phyloP scores from a whole-genome alignment of 2,888 invertebrate species.

The Polydrusus pterygomalis region DNA sequence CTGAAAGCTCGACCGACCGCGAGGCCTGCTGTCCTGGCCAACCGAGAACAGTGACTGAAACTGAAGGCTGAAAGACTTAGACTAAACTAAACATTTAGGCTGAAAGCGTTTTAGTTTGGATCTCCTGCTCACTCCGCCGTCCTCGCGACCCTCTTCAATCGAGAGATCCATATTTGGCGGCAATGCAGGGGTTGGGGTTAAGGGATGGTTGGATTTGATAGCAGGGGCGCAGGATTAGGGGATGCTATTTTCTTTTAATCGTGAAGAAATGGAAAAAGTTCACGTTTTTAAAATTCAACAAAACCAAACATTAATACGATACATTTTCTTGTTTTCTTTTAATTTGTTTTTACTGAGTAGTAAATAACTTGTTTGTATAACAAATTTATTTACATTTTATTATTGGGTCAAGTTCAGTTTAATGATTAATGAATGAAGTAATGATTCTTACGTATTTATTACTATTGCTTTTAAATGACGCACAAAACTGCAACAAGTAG shows the following conservation, averaged over 20 bases:
- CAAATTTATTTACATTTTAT: too few species aligned
- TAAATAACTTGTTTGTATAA: too few species aligned
- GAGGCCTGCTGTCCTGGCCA: constrained; percentile 20
- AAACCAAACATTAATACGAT: neutral
- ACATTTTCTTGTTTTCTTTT: too few species aligned
- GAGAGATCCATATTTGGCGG: constrained; percentile 46
- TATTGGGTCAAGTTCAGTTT: too few species aligned
- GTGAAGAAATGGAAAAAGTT: neutral
- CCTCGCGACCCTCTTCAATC: constrained; percentile 54
- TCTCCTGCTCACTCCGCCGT: constrained; percentile 31
- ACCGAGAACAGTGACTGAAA: constrained; percentile 20
- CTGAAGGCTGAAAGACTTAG: constrained; percentile 33
- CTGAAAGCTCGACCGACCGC: constrained; percentile 32
- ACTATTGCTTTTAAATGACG: too few species aligned
- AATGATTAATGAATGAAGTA: too few species aligned
- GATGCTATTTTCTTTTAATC: constrained; percentile 47
- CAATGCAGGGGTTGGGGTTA: constrained; percentile 41
- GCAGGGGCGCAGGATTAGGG: constrained; percentile 22
- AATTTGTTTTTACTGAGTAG: too few species aligned
- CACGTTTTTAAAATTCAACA: neutral
- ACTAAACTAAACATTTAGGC: constrained; percentile 32
- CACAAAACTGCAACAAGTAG: too few species aligned
- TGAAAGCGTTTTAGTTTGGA: constrained; percentile 31
- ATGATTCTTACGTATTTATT: too few species aligned
- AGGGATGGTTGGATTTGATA: constrained; percentile 35